Conservation (phyloP, 2,888 invertebrate genomes). For the Sipha maydis region DNA sequence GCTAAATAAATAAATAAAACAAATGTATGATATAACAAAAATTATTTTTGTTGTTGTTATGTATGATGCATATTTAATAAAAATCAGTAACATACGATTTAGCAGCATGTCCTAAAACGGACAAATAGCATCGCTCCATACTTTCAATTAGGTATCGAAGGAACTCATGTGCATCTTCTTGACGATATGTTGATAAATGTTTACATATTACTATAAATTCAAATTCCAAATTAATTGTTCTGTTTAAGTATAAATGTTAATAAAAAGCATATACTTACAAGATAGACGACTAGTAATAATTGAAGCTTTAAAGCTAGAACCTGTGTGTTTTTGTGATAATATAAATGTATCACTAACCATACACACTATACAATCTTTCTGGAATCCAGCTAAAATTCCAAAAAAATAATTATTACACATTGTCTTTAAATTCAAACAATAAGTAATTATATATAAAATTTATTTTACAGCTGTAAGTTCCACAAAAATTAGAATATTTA, state of each 20-base stretch:
- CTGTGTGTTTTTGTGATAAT: constrained; percentile 69
- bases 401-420: neutral
- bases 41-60: neutral
- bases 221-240: neutral
- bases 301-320: constrained; percentile 78
- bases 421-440: neutral
- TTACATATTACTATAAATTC: constrained; percentile 74
- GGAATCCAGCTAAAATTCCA: constrained; percentile 68
- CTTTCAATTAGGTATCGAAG: constrained; percentile 92
- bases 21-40: neutral
- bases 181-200: constrained; percentile 88
- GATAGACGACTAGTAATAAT: constrained; percentile 84
- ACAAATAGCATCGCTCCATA: constrained; percentile 90
- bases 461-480: too few species aligned
- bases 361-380: constrained; percentile 83
- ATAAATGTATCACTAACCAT: constrained; percentile 83
- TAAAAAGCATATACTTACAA: constrained; percentile 67
- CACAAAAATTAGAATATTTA: too few species aligned
- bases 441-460: neutral
- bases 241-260: neutral
- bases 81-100: constrained; percentile 69
- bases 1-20: constrained; percentile 65
- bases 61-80: neutral
- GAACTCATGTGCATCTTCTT: constrained; percentile 99
- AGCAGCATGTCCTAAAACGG: constrained; percentile 73